Conservation (phyloP, 2,797 vertebrate species). For the Myoxocephalus aenaeus region DNA sequence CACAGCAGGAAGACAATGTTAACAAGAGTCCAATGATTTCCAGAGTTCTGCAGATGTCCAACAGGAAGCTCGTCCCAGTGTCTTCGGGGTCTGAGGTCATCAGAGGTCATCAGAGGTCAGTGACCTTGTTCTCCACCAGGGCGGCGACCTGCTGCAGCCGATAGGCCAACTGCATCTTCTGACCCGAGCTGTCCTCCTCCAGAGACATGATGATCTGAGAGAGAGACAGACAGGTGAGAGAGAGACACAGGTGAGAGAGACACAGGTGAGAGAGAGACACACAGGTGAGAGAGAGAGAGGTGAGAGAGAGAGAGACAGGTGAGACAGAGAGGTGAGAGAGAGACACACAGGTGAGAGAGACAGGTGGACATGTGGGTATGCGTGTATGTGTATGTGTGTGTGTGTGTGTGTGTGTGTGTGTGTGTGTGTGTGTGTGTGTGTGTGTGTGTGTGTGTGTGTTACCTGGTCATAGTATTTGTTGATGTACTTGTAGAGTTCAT, state of each 20-base stretch:
- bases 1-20: slow-evolving; percentile 56
- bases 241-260: background rate
- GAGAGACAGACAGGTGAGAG: background rate
- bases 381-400: no score
- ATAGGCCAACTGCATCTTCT: slow-evolving; percentile 94
- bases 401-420: background rate
- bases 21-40: slow-evolving; percentile 24
- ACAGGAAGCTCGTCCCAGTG: slow-evolving; percentile 2
- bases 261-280: background rate
- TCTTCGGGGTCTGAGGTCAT: slow-evolving; percentile 23
- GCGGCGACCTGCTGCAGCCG: slow-evolving; percentile 92
- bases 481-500: slow-evolving; percentile 92
- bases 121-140: slow-evolving; percentile 94
- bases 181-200: slow-evolving; percentile 88
- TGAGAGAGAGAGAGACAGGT: background rate
- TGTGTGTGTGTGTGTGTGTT: slow-evolving; percentile 35
- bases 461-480: slow-evolving; percentile 95
- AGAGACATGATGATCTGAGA: slow-evolving; percentile 89
- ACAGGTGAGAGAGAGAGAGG: no score
- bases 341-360: no score
- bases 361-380: no score
- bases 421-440: slow-evolving; percentile 4
- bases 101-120: slow-evolving; percentile 86
- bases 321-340: no score
- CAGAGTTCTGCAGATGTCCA: slow-evolving; percentile 10